Conservation (phyloP, 37 sponge, comb jelly and placozoan species). For the Aplysina aerophoba region DNA sequence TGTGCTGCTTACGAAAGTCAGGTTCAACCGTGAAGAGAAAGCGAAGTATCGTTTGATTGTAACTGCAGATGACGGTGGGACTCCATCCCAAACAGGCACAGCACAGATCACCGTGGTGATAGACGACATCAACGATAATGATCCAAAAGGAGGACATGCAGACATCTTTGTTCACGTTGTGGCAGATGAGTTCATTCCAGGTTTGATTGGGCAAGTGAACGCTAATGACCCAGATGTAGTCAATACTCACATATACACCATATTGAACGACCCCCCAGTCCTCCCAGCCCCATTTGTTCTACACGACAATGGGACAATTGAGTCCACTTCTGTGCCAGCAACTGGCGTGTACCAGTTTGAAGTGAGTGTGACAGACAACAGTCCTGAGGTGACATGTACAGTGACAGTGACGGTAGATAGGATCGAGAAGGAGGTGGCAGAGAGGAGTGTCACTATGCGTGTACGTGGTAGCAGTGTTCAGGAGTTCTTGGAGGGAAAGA, state of each 20-base stretch:
- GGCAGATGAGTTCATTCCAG: neutral
- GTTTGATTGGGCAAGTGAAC: conserved; percentile 42
- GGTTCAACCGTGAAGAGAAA: conserved; percentile 57
- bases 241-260: conserved; percentile 45
- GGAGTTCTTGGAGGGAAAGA: neutral
- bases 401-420: neutral
- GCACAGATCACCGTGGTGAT: conserved; percentile 53
- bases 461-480: neutral
- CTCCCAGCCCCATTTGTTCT: neutral
- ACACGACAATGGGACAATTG: conserved; percentile 25
- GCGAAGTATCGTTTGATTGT: conserved; percentile 44
- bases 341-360: conserved; percentile 27
- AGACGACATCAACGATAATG: conserved; percentile 70
- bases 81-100: conserved; percentile 57
- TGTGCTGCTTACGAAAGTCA: neutral
- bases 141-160: conserved; percentile 45
- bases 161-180: conserved; percentile 45
- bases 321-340: conserved; percentile 25
- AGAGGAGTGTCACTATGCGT: neutral
- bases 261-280: neutral
- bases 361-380: conserved; percentile 48
- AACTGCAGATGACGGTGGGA: conserved; percentile 65
- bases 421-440: neutral
- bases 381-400: neutral
- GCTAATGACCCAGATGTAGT: conserved; percentile 70